Base-by-base conservation (phyloP, 2,888 invertebrate genomes). In the Drepana falcataria region DNA sequence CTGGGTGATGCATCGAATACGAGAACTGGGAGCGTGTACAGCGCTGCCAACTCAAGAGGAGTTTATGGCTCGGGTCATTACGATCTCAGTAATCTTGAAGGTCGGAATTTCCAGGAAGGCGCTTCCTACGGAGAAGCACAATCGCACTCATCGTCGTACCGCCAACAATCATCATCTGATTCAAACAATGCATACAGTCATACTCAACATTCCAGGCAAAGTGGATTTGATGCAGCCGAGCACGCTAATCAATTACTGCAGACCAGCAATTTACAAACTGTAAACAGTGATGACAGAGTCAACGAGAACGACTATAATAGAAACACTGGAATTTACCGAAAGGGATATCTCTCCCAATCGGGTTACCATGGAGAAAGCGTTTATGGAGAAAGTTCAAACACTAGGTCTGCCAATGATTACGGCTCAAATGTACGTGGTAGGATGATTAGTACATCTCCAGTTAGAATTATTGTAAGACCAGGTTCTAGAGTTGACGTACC, bases 41-140 rank as follows among this genome's bases (percentile, higher is more conserved):
- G 82, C 48, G 73, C 89, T 35, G 91, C 86, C n/a, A 90, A 83
- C 59, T 85, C 91, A 2, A 79, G 85, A 63, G 91, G 91, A 47
- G 65, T 82, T 44, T 90, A 81, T 59, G 90, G 90, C 34, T 81
- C 87, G 5, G 83, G 89, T 44, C 64, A 75, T 52, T 85, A 74
- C 53, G 87, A 90, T 58, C 72, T 85, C 1, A 81, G 79, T 52
- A 87, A 85, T 57, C 72, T 91, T 5, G 70, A 77, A 54, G 90
- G 89, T 7, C 82, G 91, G 51, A 87, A 87, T 64, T 91, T 91
- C 61, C 80, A 79, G 53, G 89, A 91, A 68, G 72, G 82, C 35
- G 58, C 55, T 6, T 60, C 71, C 40, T 67, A 59, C 51, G 75
- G 61, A 9, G 66, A 68, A 54, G 69, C 75, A n/a, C 74, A 78